Evolutionary conservation across 2,888 invertebrate species (phyloP).

Genomic region (Nephrotoma appendiculata): DNA sequence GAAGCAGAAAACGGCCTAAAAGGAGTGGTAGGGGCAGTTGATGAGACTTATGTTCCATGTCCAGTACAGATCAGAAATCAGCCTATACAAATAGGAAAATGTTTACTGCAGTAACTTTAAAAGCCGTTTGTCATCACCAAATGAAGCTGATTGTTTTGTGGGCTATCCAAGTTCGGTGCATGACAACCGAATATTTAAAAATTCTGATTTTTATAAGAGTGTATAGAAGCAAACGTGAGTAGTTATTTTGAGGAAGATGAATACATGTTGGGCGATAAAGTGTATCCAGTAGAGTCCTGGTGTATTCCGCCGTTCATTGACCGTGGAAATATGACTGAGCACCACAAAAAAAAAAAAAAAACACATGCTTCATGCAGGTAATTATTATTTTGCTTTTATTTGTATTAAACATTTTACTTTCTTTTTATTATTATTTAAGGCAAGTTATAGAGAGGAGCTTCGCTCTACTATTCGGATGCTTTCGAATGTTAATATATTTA

Average conservation of each 20-base stretch:
- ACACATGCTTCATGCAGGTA: neutral
- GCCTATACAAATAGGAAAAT: neutral
- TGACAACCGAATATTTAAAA: neutral
- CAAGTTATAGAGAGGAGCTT: neutral
- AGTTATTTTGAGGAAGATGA: neutral
- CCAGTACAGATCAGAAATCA: neutral
- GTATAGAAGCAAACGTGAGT: neutral
- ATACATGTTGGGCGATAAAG: neutral
- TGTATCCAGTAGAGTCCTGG: neutral
- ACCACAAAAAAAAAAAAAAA: neutral
- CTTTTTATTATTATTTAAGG: neutral
- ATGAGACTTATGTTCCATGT: neutral
- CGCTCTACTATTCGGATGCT: neutral
- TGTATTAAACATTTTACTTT: neutral
- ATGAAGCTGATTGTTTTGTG: too few species aligned
- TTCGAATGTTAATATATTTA: neutral
- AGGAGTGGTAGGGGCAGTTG: neutral
- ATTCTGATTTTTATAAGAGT: neutral
- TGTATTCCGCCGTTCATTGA: too few species aligned
- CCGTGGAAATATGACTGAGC: neutral
- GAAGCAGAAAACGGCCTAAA: neutral
- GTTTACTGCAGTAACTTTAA: neutral
- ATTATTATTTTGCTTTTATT: neutral
- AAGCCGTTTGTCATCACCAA: neutral
- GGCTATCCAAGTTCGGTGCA: neutral